These are phyloP conservation scores for Parazoanthus darwini DNA, from an alignment of 92 coral and sea anemone species.

Conservation along the genomic window DNA sequence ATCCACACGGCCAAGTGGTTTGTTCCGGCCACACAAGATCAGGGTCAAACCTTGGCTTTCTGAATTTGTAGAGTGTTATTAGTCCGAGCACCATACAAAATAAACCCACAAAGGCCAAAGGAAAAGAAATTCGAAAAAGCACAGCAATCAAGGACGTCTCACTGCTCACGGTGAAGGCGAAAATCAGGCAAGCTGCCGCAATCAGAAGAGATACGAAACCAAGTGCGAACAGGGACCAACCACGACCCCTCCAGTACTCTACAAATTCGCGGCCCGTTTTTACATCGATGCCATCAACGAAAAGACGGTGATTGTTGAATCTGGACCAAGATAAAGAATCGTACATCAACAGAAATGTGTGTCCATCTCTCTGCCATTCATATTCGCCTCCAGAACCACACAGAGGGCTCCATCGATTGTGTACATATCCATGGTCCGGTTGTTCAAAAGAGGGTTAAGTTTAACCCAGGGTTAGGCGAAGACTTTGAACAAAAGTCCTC, in stretches of 20 bases:
- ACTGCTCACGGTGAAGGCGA: background rate
- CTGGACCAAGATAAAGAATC: constrained; percentile 41
- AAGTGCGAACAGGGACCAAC: constrained; percentile 17
- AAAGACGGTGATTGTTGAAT: constrained; percentile 50
- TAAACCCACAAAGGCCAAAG: background rate
- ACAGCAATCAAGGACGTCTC: background rate
- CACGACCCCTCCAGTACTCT: constrained; percentile 44
- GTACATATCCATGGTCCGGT: constrained; percentile 40
- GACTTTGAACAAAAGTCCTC: too few relatives aligned
- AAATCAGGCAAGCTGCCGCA: constrained; percentile 25
- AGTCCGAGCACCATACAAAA: background rate
- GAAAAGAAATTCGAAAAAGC: background rate
- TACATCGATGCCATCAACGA: constrained; percentile 55
- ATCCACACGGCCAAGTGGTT: background rate
- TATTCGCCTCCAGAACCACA: constrained; percentile 54
- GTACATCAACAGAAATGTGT: constrained; percentile 51
- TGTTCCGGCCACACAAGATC: background rate
- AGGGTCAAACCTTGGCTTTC: background rate
- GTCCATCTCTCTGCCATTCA: constrained; percentile 50
- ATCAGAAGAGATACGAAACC: constrained; percentile 41
- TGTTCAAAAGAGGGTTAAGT: too few relatives aligned
- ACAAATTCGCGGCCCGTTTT: constrained; percentile 54
- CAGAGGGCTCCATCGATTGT: constrained; percentile 50
- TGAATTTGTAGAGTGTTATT: constrained; percentile 18
- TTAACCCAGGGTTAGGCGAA: too few relatives aligned